Percentiles rank a stretch among this genome's conserved stretches.
Conservation (phyloP, 2,888 invertebrate species). For the Agonopterix alstromeriana region DNA sequence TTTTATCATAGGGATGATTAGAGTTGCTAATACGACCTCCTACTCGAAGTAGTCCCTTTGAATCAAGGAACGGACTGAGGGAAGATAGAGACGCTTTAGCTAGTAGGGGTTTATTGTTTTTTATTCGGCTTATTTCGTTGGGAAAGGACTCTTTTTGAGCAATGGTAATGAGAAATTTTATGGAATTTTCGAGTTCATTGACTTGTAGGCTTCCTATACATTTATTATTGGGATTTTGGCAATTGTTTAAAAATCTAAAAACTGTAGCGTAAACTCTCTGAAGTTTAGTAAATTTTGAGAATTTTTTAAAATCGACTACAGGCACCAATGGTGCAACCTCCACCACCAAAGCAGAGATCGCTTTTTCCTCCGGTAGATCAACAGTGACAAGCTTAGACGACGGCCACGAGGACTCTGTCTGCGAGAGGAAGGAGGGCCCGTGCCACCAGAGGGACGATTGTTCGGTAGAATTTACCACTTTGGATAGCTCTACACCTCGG, state of each 20-base stretch:
- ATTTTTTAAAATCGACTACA: neutral
- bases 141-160: conserved; percentile 3
- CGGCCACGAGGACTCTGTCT: conserved; percentile 1
- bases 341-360: neutral
- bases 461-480: neutral
- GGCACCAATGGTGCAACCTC: neutral
- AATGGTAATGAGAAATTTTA: neutral
- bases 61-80: conserved; percentile 8
- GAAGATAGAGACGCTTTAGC: conserved; percentile 4
- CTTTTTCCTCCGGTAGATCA: neutral
- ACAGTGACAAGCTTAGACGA: neutral
- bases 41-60: conserved; percentile 7
- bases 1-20: conserved; percentile 5
- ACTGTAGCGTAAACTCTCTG: neutral
- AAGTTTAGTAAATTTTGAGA: neutral
- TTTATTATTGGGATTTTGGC: conserved; percentile 1
- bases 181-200: neutral
- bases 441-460: neutral
- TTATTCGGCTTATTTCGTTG: neutral
- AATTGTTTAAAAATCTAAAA: conserved; percentile 2
- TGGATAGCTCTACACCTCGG: neutral
- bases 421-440: neutral
- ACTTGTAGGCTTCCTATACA: neutral
- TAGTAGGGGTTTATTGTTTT: conserved; percentile 3
- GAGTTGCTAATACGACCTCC: conserved; percentile 10